Percentiles rank a stretch among this genome's conserved stretches.
These are phyloP conservation scores for Willisornis vidua DNA, from an alignment of 2,113 vertebrate species.

Conservation along the genomic window DNA sequence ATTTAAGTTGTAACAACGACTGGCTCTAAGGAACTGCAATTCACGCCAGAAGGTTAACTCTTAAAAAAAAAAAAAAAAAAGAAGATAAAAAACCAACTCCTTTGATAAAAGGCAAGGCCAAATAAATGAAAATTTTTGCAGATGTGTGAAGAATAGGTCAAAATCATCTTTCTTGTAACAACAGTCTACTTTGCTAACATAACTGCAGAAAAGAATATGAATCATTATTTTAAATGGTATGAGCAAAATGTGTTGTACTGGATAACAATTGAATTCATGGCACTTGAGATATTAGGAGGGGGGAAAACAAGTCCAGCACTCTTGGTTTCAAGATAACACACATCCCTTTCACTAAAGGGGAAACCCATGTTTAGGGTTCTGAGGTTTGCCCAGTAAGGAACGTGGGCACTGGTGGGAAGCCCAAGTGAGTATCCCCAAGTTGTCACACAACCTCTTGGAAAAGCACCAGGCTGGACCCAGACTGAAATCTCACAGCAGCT, in stretches of 20 bases:
- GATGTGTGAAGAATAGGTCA: neutral
- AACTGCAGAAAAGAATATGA: neutral
- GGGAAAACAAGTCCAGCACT: neutral
- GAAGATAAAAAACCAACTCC: neutral
- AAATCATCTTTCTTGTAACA: neutral
- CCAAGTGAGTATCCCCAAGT: neutral
- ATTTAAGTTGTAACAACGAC: neutral
- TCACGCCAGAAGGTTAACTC: neutral
- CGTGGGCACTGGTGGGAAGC: neutral
- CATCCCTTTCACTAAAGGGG: neutral
- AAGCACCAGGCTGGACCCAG: neutral
- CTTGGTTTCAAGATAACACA: neutral
- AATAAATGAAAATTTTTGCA: conserved; percentile 5
- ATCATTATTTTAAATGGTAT: neutral
- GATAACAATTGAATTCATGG: neutral
- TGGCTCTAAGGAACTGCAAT: neutral
- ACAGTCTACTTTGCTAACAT: neutral
- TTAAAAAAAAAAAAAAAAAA: neutral
- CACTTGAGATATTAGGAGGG: neutral
- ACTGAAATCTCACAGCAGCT: neutral
- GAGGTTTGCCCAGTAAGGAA: neutral
- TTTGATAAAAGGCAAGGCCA: neutral
- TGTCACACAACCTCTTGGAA: neutral
- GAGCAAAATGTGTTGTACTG: neutral
- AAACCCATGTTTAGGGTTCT: neutral